Percentiles rank a stretch among this genome's conserved stretches.
Evolutionary conservation across 2,113 vertebrate genomes (phyloP).

Genomic region (Todiramphus saurophagus): DNA sequence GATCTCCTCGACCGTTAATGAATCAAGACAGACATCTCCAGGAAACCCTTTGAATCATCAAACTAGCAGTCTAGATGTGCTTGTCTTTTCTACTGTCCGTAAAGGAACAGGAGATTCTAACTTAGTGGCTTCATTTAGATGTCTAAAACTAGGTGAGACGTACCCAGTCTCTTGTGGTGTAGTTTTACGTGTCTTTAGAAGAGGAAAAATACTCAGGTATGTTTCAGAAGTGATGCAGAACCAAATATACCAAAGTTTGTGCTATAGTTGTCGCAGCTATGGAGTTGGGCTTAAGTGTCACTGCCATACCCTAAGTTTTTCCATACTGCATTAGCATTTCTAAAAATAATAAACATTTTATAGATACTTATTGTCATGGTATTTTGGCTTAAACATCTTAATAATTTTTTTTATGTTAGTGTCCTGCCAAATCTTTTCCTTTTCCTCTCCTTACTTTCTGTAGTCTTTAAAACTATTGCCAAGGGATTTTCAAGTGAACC

Average conservation of each 20-base stretch:
- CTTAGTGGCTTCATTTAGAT: background rate
- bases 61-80: background rate
- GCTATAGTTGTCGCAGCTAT: background rate
- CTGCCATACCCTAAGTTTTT: background rate
- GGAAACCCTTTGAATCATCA: background rate
- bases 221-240: background rate
- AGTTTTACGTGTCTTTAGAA: background rate
- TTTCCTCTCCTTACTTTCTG: conserved; percentile 1
- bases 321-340: background rate
- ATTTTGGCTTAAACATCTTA: background rate
- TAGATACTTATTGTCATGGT: conserved; percentile 8
- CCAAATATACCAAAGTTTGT: background rate
- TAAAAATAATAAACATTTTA: background rate
- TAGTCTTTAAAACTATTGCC: conserved; percentile 21
- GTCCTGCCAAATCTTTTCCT: conserved; percentile 40
- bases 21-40: background rate
- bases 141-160: background rate
- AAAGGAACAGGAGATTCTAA: background rate
- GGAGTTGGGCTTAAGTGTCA: background rate
- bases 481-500: conserved; percentile 31
- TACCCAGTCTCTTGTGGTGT: rapidly evolving
- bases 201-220: background rate
- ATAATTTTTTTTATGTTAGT: background rate
- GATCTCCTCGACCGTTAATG: background rate
- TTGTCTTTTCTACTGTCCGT: background rate